Base-by-base conservation (phyloP, 2,797 vertebrate species). In the Arctocebus calabarensis region DNA sequence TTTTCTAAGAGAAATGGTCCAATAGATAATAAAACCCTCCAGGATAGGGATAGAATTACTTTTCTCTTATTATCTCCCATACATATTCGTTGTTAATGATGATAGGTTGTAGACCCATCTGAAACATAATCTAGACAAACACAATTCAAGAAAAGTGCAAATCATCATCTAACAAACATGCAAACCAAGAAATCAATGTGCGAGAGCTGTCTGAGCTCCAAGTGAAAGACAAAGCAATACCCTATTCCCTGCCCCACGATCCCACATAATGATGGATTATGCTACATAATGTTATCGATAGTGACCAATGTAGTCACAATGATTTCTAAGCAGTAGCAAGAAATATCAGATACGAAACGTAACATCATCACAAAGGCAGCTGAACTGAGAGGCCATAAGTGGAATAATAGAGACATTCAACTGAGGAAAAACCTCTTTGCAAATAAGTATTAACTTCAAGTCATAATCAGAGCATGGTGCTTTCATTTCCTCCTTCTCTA, bases 121-220 rank as follows among this genome's bases (percentile, higher is more conserved):
- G 97, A 98, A 98, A 98, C 88, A 97, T 97, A 91, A 96, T 96
- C 92, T 98, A 98, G 22, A 77, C 95, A 96, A 98, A 96, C 89
- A 96, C 93, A 95, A 97, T 96, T 97, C 97, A 97, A 97, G 94
- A 96, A 98, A 98, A 98, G 97, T 96, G 97, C 97, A 98, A 98
- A 98, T 98, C 98, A 98, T 98, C 98, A 98, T 98, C 97, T 98
- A 97, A 97, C 94, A 90, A 98, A 97, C 97, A 97, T 93, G 81
- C 84, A 96, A 97, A 97, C 97, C 97, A 98, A 98, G 97, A 98
- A 98, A 98, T 98, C 98, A 97, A 98, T 98, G 97, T 73, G 81
- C 96, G 97, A 97, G 93, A 97, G 93, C 96, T 97, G 92, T 95
- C 97, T 97, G 97, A 97, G 91, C 91, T 73, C 88, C 93, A 82